Conservation (phyloP, 2,113 vertebrate genomes). For the Ceyx cyanopectus region DNA sequence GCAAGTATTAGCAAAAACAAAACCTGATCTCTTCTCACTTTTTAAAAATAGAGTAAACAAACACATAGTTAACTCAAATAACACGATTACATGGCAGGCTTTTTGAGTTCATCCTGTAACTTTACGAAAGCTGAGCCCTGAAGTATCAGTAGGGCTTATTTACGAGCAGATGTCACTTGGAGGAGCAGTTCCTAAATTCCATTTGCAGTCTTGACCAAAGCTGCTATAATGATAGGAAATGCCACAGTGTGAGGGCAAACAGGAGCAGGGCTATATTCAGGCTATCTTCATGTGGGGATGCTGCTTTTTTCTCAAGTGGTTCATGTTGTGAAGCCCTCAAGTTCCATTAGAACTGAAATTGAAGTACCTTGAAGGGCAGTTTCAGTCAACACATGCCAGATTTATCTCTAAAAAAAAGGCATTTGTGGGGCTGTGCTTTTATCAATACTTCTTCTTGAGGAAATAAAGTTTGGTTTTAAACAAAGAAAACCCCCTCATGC, state of each 20-base stretch:
- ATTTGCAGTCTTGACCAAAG: neutral
- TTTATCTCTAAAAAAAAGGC: neutral
- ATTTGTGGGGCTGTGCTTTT: neutral
- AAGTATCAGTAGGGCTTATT: conserved; percentile 9
- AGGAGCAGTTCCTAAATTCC: neutral
- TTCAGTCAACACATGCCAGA: neutral
- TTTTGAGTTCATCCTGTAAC: conserved; percentile 43
- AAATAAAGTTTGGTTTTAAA: neutral
- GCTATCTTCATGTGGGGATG: neutral
- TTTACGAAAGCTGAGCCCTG: neutral
- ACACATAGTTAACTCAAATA: conserved; percentile 8
- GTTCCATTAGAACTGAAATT: neutral
- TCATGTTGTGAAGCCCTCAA: neutral
- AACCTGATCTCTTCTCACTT: conserved; percentile 34
- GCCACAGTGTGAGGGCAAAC: neutral
- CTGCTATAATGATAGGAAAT: neutral
- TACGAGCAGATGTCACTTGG: neutral
- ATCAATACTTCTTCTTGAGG: neutral
- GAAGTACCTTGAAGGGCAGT: neutral
- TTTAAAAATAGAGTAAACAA: conserved; percentile 39
- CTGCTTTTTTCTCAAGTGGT: neutral
- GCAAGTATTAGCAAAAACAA: conserved; percentile 14
- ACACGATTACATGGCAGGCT: neutral
- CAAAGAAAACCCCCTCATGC: neutral
- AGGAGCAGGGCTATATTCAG: neutral